These are phyloP conservation scores for Tromatobia lineatoria DNA, from an alignment of 2,888 invertebrate species.

Conservation along the genomic window DNA sequence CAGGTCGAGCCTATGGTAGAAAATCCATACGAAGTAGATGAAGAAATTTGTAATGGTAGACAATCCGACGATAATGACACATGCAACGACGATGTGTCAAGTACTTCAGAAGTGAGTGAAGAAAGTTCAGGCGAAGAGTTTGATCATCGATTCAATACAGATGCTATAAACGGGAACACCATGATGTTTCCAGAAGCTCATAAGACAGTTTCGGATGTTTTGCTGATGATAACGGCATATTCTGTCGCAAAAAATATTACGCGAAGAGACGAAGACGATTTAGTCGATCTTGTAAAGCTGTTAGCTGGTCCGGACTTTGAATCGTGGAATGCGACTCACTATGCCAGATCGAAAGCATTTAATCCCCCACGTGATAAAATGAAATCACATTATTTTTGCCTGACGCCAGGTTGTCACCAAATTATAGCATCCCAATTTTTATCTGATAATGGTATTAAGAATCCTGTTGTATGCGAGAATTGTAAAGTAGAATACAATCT, in stretches of 20 bases:
- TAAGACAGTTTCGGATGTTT: conserved; percentile 33
- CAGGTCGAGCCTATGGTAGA: conserved; percentile 6
- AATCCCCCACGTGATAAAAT: too few relatives aligned
- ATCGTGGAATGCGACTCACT: conserved; percentile 42
- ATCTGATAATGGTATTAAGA: too few relatives aligned
- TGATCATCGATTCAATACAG: neutral
- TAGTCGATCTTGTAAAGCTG: conserved; percentile 39
- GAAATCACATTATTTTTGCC: too few relatives aligned
- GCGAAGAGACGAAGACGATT: conserved; percentile 39
- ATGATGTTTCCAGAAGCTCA: conserved; percentile 33
- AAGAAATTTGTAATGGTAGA: neutral
- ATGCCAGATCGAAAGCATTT: too few relatives aligned
- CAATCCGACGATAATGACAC: neutral
- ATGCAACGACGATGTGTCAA: neutral
- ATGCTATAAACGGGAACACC: conserved; percentile 15
- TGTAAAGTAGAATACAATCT: too few relatives aligned
- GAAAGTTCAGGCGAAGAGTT: conserved; percentile 11
- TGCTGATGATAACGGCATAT: conserved; percentile 39
- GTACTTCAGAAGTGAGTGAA: neutral
- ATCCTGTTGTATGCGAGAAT: too few relatives aligned
- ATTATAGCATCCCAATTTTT: too few relatives aligned
- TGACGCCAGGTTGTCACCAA: too few relatives aligned
- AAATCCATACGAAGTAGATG: neutral
- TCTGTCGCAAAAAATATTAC: conserved; percentile 44
- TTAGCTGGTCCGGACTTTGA: conserved; percentile 52